phyloP scores from a whole-genome alignment of 2,113 vertebrate species.

The Beaufortia kweichowensis region DNA sequence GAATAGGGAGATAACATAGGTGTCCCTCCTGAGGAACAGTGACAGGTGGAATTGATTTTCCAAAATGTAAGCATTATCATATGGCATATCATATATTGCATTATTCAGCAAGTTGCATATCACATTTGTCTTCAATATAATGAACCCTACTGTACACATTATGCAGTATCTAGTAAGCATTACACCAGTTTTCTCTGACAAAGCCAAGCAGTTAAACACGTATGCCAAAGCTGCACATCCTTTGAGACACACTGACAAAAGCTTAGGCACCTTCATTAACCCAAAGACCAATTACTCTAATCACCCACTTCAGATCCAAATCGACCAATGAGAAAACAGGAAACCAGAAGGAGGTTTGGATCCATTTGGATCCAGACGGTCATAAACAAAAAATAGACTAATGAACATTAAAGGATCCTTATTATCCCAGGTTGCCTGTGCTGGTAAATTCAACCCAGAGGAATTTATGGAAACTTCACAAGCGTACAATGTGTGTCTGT shows the following conservation, averaged over 20 bases:
- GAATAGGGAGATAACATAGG: too few species aligned
- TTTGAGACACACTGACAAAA: slow-evolving; percentile 12
- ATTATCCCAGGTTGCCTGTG: slow-evolving; percentile 4
- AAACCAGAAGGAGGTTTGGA: background rate
- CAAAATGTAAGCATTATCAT: too few species aligned
- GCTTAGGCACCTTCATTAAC: slow-evolving; percentile 25
- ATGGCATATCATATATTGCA: too few species aligned
- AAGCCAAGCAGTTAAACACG: background rate
- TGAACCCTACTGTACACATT: too few species aligned
- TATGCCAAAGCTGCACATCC: background rate
- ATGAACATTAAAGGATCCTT: slow-evolving; percentile 39
- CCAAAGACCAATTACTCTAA: slow-evolving; percentile 32
- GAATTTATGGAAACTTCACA: slow-evolving; percentile 22
- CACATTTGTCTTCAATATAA: too few species aligned
- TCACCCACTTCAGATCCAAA: slow-evolving; percentile 17
- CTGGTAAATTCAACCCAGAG: background rate
- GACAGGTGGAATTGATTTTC: too few species aligned
- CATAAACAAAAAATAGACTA: slow-evolving; percentile 33
- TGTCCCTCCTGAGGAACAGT: too few species aligned
- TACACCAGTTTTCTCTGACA: background rate
- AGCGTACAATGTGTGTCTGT: slow-evolving; percentile 5
- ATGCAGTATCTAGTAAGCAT: background rate
- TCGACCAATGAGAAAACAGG: slow-evolving; percentile 13
- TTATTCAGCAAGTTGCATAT: too few species aligned
- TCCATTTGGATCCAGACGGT: background rate